phyloP scores from a whole-genome alignment of 35 echinoderm and acorn worm species.

The Chiridota heheva region DNA sequence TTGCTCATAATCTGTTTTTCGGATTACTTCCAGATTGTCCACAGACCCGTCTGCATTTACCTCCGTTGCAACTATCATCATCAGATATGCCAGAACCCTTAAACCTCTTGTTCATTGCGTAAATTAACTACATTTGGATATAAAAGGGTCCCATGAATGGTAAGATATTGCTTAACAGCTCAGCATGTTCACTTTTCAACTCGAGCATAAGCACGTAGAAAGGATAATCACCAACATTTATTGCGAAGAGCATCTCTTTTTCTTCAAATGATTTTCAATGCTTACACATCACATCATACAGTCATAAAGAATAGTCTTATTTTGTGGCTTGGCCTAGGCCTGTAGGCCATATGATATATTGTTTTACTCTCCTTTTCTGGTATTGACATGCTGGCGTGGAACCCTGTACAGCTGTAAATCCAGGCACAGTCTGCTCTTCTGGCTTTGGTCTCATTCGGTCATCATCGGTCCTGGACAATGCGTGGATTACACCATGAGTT shows the following conservation, averaged over 20 bases:
- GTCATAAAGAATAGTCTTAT: slow-evolving; percentile 23
- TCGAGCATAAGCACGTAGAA: slow-evolving; percentile 38
- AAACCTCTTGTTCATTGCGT: slow-evolving; percentile 59
- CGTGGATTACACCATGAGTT: slow-evolving; percentile 67
- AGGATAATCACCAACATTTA: slow-evolving; percentile 41
- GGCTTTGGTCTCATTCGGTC: slow-evolving; percentile 46
- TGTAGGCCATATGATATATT: slow-evolving; percentile 49
- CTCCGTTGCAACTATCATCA: slow-evolving; percentile 39
- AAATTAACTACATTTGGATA: slow-evolving; percentile 66
- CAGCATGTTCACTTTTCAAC: slow-evolving; percentile 42
- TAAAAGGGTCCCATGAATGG: slow-evolving; percentile 60
- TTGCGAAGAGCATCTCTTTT: slow-evolving; percentile 46
- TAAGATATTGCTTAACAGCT: slow-evolving; percentile 33
- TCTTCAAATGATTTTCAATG: slow-evolving; percentile 22
- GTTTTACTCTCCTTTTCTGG: slow-evolving; percentile 24
- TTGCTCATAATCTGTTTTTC: no score
- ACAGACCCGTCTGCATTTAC: slow-evolving; percentile 43
- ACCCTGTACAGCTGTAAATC: slow-evolving; percentile 66
- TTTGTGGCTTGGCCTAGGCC: slow-evolving; percentile 41
- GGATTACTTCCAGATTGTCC: no score
- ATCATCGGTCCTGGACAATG: slow-evolving; percentile 44
- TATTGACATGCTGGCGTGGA: slow-evolving; percentile 35
- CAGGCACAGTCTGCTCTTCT: slow-evolving; percentile 61
- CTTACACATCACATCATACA: slow-evolving; percentile 44
- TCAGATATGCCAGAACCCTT: slow-evolving; percentile 47